Evolutionary conservation across 2,888 invertebrate genomes (phyloP), one percentile per base, ranked within the genome.

Genomic region (Carabus problematicus): DNA sequence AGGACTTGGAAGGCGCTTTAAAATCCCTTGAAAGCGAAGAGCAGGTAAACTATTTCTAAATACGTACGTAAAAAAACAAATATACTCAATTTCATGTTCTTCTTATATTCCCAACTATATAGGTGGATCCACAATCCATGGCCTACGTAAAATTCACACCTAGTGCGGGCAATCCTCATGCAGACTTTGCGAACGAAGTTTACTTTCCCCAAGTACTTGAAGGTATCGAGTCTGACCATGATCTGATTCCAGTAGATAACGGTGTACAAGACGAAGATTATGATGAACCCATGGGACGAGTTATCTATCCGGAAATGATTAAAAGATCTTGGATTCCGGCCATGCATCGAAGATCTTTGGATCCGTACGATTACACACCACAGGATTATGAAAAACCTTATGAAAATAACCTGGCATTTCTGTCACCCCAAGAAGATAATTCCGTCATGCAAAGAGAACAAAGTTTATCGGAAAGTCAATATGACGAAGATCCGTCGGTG

Each of bases 121-220:
- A 80, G 81, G 80, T 86, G 63, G 89, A 90, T 75, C 86, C 90
- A 12, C 87, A 89, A 73, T 88, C 91, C 76, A 84, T 92, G 77
- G 94, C 94, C 40, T 90, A 90, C 75, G 91, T 94, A 39, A 90
- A 91, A 73, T 94, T 92, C 76, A 89, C 89, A 7, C 94, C 94
- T 11, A 88, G 87, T 71, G 81, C 84, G 67, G 84, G 83, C 6
- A 87, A 91, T 77, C 85, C 86, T 0, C 83, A 85, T 71, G 86
- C 88, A 1, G 88, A 90, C 73, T 93, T 88, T 77, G 91, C 93
- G n/a, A 92, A 93, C 76, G 92, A 93, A 82, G 85, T 92, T 12
- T 93, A 91, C 79, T 91, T 87, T 79, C 93, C 93, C 19, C 90
- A 92, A 66, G 76, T 85, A 70, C 80, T 83, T 55, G 84, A 86